Base-by-base conservation (phyloP, 1,140 invertebrate species). In the Solen grandis region DNA sequence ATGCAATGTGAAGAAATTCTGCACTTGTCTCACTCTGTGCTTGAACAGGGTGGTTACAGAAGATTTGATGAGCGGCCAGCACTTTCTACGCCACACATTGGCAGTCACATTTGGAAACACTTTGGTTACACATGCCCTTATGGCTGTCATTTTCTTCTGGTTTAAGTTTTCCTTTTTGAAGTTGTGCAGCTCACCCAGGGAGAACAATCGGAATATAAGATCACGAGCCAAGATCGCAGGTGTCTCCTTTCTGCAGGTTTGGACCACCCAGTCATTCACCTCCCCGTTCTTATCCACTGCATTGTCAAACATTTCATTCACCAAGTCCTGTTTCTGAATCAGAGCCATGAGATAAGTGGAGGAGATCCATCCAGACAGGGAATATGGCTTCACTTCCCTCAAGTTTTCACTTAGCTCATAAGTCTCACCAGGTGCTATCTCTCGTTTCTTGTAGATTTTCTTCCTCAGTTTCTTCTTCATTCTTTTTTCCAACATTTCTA, bases 121-220 rank as follows among this genome's bases (percentile, higher is more conserved):
- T 38, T 36, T 59, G 25, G 41, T 29, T 35, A 78, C 75, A 41
- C 50, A 68, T 35, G 57, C 59, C 27, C 36, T 68, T 2, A 78
- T 69, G n/a, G 75, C 75, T 38, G 59, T 68, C n/a, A 57, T 59
- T 41, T 33, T 54, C 19, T 59, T 38, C 22, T 5, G 31, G 14
- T 35, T 55, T 19, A 46, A 19, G 8, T 46, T 8, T 14, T 35
- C 50, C 25, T 66, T 36, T 5, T 31, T n/a, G 16, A 16, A 54
- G 4, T 66, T 19, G 25, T 29, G 68, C 1, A 78, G 50, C 38
- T 78, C 63, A 10, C 54, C 63, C n/a, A 78, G 38, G 0, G 63
- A 69, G 54, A 78, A 78, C 46, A 78, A n/a, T 29, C 75, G 1
- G 38, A 78, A 78, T 16, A 57, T 2, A 13, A 78, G 75, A 68